Base-by-base conservation (phyloP, 2,797 vertebrate species). In the Schizopygopsis pylzovi region DNA sequence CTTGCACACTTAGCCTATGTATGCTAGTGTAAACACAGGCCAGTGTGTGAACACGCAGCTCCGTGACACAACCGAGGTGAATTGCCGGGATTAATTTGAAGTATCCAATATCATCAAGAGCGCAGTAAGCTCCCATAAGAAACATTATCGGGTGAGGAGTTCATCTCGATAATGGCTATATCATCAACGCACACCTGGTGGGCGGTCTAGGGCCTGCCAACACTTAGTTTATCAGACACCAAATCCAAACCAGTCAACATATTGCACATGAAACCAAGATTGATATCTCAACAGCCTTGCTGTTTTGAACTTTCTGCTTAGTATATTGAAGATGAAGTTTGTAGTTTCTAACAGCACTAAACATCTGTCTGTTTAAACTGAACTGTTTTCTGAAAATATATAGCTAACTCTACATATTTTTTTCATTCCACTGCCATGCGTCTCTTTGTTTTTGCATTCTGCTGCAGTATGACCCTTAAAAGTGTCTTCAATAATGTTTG, bases 131-230 rank as follows among this genome's bases (percentile, higher is more conserved):
- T 90, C 89, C 82, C 89, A 92, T 91, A 93, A 90, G 93, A 95
- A 95, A 95, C 91, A 89, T 90, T 93, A 94, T 93, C 93, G 86
- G 94, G 92, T 91, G 83, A 90, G 88, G 90, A 90, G 92, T 93
- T 95, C 94, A 95, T 93, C 93, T 90, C 68, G 90, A 94, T 95
- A 94, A 94, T 90, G 92, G 85, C 87, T 8, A 77, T 85, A 67
- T 91, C 82, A 86, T 86, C 71, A 85, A 82, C 83, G 65, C 75
- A 56, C 83, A 11, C 86, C 77, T 87, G 81, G 87, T 85, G 49
- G 87, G 86, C 72, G 86, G 49, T 83, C 49, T 54, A 68, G 45
- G 11, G 54, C 65, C 63, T 67, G 81, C 33, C 79, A 78, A 22
- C 63, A 52, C 56, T 28, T 70, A 20, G 49, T 25, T 79, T 85